Conservation (phyloP, 2,113 vertebrate species). For the Scalopus aquaticus region DNA sequence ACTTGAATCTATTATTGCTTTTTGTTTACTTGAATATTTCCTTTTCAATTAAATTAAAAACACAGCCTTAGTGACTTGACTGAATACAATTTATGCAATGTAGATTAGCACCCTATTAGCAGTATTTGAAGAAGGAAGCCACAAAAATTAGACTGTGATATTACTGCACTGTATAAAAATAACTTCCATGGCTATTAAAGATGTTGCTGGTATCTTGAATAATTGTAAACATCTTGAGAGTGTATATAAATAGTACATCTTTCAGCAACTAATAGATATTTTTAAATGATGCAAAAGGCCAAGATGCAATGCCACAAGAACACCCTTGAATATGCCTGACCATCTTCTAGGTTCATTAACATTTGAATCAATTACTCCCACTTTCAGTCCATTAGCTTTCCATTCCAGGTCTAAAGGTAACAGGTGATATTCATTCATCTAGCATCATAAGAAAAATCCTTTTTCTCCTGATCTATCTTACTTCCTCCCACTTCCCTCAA, state of each 20-base stretch:
- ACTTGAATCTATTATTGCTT: slow-evolving; percentile 29
- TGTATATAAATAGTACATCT: slow-evolving; percentile 54
- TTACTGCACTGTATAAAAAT: slow-evolving; percentile 62
- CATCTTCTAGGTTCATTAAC: slow-evolving; percentile 71
- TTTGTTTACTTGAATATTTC: slow-evolving; percentile 67
- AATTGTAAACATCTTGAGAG: slow-evolving; percentile 65
- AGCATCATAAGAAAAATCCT: slow-evolving; percentile 35
- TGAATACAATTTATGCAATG: slow-evolving; percentile 58
- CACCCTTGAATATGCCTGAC: not conserved
- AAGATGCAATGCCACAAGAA: not conserved
- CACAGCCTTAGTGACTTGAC: slow-evolving; percentile 69
- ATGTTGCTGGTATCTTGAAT: slow-evolving; percentile 70
- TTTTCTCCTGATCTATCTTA: not conserved
- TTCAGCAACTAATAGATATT: slow-evolving; percentile 61
- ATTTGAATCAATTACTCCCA: slow-evolving; percentile 66
- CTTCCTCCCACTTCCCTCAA: not conserved
- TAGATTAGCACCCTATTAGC: slow-evolving; percentile 62
- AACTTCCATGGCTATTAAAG: slow-evolving; percentile 31
- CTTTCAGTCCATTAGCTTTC: slow-evolving; percentile 72
- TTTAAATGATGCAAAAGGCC: slow-evolving; percentile 54
- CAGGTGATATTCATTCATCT: slow-evolving; percentile 66
- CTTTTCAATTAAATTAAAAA: slow-evolving; percentile 71
- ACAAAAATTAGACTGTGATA: slow-evolving; percentile 69
- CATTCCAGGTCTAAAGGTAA: slow-evolving; percentile 45
- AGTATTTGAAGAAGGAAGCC: slow-evolving; percentile 62